Conservation (phyloP, 2,888 invertebrate genomes). For the Dichetophora obliterata region DNA sequence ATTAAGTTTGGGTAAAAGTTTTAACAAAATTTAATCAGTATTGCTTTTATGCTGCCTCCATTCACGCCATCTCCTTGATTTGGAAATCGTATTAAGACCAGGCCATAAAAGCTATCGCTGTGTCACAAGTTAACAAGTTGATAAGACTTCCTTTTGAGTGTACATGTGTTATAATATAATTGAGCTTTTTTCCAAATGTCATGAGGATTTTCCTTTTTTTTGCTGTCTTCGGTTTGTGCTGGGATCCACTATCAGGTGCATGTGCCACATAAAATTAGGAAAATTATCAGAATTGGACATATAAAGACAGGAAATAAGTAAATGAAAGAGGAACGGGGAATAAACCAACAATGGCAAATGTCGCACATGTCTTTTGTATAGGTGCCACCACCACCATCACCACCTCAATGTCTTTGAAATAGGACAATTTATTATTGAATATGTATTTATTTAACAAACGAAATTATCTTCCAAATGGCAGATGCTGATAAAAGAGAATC, state of each 20-base stretch:
- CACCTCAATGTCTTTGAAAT: no score
- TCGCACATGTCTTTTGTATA: not conserved
- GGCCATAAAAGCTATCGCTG: not conserved
- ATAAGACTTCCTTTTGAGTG: no score
- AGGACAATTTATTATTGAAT: not conserved
- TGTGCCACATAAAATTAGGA: conserved; percentile 3
- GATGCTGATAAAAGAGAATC: no score
- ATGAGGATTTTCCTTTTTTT: not conserved
- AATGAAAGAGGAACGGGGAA: not conserved
- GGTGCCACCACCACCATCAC: no score
- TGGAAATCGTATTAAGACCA: not conserved
- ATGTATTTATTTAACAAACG: not conserved
- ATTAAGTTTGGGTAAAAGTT: not conserved
- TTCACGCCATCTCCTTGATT: not conserved
- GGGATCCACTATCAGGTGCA: not conserved
- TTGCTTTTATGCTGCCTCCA: no score
- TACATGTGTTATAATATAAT: no score
- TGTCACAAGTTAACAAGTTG: not conserved
- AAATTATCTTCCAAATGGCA: not conserved
- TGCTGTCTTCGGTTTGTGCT: not conserved
- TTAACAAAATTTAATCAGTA: not conserved
- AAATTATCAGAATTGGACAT: not conserved
- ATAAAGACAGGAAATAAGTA: not conserved
- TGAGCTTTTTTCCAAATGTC: no score
- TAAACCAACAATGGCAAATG: conserved; percentile 1